phyloP scores from a whole-genome alignment of 37 sponge, comb jelly and placozoan genomes.

The Lycopodina hypogea region DNA sequence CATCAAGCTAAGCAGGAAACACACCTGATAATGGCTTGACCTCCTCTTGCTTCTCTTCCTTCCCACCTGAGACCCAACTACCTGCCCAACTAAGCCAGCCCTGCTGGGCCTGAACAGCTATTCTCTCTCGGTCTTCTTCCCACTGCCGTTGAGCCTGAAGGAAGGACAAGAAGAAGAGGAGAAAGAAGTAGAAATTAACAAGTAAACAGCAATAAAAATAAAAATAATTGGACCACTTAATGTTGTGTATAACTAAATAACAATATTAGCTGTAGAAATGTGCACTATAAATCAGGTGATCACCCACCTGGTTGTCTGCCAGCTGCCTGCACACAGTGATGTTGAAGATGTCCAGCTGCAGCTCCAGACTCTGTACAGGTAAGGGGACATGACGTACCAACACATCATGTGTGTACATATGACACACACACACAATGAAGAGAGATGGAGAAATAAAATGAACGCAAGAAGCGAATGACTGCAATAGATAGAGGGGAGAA shows the following conservation, averaged over 20 bases:
- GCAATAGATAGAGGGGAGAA: background rate
- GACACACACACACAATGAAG: too few species aligned
- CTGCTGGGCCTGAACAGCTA: background rate
- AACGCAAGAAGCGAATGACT: background rate
- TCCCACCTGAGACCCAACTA: conserved; percentile 17
- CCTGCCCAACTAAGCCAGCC: conserved; percentile 40
- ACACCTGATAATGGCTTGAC: conserved; percentile 19
- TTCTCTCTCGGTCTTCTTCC: conserved; percentile 11
- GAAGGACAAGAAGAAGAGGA: background rate
- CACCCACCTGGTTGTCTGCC: conserved; percentile 60
- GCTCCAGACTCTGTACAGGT: conserved; percentile 55
- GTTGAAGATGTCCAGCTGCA: conserved; percentile 59
- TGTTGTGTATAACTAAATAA: too few species aligned
- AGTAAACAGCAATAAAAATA: background rate
- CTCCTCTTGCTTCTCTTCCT: background rate
- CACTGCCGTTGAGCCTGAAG: conserved; percentile 6
- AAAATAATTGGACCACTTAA: background rate
- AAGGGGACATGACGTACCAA: background rate
- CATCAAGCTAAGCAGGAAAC: background rate
- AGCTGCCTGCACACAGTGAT: conserved; percentile 54
- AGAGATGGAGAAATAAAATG: background rate
- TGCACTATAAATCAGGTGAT: too few species aligned
- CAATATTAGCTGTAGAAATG: too few species aligned
- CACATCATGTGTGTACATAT: background rate
- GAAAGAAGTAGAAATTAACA: background rate